Evolutionary conservation across 2,888 invertebrate genomes (phyloP).

Genomic region (Tinea trinotella): DNA sequence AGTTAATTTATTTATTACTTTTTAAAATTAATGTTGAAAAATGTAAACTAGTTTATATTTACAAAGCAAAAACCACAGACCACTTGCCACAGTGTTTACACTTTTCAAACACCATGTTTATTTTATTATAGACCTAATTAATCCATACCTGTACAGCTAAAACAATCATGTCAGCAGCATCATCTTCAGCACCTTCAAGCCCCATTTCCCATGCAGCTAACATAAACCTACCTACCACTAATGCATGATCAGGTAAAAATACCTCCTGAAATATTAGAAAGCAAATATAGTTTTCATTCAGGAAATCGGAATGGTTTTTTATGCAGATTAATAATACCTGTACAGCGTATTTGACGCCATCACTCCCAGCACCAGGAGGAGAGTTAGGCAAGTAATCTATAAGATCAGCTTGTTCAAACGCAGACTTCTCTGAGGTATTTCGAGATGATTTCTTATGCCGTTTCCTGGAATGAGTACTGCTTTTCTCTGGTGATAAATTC

Average conservation of each 20-base stretch:
- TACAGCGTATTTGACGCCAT: conserved; percentile 62
- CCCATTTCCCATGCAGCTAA: conserved; percentile 92
- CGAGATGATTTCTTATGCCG: conserved; percentile 69
- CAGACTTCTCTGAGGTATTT: conserved; percentile 66
- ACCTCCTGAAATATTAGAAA: conserved; percentile 71
- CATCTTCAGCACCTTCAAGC: conserved; percentile 87
- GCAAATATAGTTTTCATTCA: background rate
- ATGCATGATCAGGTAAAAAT: conserved; percentile 86
- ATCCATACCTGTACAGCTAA: conserved; percentile 78
- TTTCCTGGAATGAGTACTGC: conserved; percentile 56
- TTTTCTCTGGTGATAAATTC: conserved; percentile 54
- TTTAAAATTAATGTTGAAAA: too few species aligned
- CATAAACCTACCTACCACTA: conserved; percentile 86
- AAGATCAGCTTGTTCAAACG: conserved; percentile 74
- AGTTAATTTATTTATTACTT: too few species aligned
- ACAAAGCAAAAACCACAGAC: too few species aligned
- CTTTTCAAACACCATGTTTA: too few species aligned
- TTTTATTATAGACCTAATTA: conserved; percentile 19
- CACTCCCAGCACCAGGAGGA: conserved; percentile 63
- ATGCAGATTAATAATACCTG: too few species aligned
- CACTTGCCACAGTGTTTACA: too few species aligned
- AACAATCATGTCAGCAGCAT: conserved; percentile 86
- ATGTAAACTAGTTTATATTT: too few species aligned
- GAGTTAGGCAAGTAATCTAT: conserved; percentile 73
- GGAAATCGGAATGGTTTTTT: too few species aligned